phyloP scores from a whole-genome alignment of 53 echinoderm and acorn worm genomes.

The Mesocentrotus franciscanus region DNA sequence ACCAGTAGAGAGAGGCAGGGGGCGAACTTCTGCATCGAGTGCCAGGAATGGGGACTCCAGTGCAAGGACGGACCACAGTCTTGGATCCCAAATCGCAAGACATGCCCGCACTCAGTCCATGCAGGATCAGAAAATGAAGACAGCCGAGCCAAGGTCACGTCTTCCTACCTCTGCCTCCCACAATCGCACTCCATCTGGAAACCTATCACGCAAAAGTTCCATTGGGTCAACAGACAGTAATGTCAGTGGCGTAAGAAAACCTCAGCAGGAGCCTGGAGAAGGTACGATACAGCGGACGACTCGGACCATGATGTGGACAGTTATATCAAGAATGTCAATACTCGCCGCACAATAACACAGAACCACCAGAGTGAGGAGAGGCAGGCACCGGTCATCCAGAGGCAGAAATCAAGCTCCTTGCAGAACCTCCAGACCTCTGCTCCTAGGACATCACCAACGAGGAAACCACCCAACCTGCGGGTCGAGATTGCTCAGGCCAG shows the following conservation, averaged over 20 bases:
- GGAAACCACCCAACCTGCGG: slow-evolving; percentile 48
- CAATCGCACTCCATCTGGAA: slow-evolving; percentile 60
- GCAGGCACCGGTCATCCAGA: slow-evolving; percentile 34
- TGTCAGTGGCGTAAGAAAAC: slow-evolving; percentile 61
- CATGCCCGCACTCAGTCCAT: slow-evolving; percentile 77
- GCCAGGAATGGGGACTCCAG: slow-evolving; percentile 55
- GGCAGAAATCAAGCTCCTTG: slow-evolving; percentile 73
- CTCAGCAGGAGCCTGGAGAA: slow-evolving; percentile 69
- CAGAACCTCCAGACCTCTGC: slow-evolving; percentile 69
- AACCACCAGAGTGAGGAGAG: slow-evolving; percentile 75
- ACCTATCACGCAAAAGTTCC: slow-evolving; percentile 69
- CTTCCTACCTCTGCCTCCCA: slow-evolving; percentile 66
- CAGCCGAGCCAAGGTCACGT: slow-evolving; percentile 72
- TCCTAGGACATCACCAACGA: slow-evolving; percentile 23
- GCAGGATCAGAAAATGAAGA: slow-evolving; percentile 70
- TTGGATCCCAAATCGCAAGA: slow-evolving; percentile 64
- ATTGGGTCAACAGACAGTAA: slow-evolving; percentile 71
- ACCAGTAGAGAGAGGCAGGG: slow-evolving; percentile 46
- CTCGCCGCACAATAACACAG: slow-evolving; percentile 54
- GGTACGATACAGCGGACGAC: slow-evolving; percentile 64
- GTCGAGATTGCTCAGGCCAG: slow-evolving; percentile 81
- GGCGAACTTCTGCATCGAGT: neutral
- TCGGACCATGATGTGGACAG: slow-evolving; percentile 72
- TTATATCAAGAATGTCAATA: slow-evolving; percentile 77
- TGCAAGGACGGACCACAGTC: slow-evolving; percentile 51